Conservation (phyloP, 2,797 vertebrate species). For the Lateolabrax maculatus region DNA sequence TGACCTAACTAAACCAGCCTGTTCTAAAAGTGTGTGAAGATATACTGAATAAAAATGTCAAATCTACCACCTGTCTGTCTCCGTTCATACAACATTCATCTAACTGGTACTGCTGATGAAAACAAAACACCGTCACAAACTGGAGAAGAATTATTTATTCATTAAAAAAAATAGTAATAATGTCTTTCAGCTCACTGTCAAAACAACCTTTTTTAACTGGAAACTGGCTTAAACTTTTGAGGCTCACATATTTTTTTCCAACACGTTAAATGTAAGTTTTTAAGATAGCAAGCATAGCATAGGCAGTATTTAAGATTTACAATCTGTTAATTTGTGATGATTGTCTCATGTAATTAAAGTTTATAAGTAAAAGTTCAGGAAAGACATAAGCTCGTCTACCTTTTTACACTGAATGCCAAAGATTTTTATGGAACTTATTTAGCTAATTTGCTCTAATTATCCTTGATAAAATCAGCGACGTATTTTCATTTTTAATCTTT, state of each 20-base stretch:
- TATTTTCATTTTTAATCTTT: not conserved
- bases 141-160: conserved; percentile 13
- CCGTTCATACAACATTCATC: not conserved
- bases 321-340: too few relatives aligned
- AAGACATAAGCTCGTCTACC: too few relatives aligned
- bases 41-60: conserved; percentile 77
- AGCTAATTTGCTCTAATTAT: too few relatives aligned
- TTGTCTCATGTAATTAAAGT: too few relatives aligned
- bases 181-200: not conserved
- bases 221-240: too few relatives aligned
- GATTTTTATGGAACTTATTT: too few relatives aligned
- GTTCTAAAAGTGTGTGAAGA: conserved; percentile 79
- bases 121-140: not conserved
- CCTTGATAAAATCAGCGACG: too few relatives aligned
- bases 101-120: not conserved
- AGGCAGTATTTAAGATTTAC: too few relatives aligned
- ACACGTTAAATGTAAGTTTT: not conserved
- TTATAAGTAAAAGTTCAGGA: too few relatives aligned
- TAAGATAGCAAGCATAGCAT: not conserved
- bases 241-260: not conserved
- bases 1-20: conserved; percentile 81
- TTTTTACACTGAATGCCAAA: too few relatives aligned
- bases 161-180: not conserved
- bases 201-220: not conserved
- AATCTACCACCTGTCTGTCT: conserved; percentile 21